Conservation (phyloP, 2,888 invertebrate genomes). For the Macaria liturata region DNA sequence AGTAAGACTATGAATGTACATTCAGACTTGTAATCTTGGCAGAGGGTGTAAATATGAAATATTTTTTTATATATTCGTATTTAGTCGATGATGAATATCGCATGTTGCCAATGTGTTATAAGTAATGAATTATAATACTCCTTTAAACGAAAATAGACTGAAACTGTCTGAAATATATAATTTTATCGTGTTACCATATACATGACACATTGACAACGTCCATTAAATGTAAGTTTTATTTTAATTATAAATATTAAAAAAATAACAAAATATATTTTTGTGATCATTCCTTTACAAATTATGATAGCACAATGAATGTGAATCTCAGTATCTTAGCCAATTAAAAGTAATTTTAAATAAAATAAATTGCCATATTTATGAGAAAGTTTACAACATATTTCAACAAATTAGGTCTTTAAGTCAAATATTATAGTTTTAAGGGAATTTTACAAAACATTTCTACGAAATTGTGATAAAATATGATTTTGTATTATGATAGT, state of each 20-base stretch:
- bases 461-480: conserved; percentile 29
- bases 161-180: conserved; percentile 28
- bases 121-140: conserved; percentile 19
- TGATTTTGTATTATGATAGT: conserved; percentile 14
- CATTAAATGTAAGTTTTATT: conserved; percentile 28
- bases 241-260: neutral
- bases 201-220: conserved; percentile 68
- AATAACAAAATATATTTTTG: conserved; percentile 11
- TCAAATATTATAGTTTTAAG: conserved; percentile 16
- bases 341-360: conserved; percentile 6
- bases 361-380: conserved; percentile 23
- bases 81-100: conserved; percentile 32
- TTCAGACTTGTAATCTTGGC: no score
- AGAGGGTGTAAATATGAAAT: conserved; percentile 3
- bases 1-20: no score
- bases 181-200: conserved; percentile 34
- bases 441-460: conserved; percentile 23
- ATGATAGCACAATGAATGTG: conserved; percentile 16
- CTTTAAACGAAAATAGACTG: conserved; percentile 31
- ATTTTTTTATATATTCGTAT: conserved; percentile 14
- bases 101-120: conserved; percentile 72
- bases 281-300: conserved; percentile 17
- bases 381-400: conserved; percentile 1
- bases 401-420: conserved; percentile 2
- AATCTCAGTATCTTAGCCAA: conserved; percentile 28